These are phyloP conservation scores for Gastrophysa polygoni DNA, from an alignment of 2,888 invertebrate genomes.

Conservation along the genomic window DNA sequence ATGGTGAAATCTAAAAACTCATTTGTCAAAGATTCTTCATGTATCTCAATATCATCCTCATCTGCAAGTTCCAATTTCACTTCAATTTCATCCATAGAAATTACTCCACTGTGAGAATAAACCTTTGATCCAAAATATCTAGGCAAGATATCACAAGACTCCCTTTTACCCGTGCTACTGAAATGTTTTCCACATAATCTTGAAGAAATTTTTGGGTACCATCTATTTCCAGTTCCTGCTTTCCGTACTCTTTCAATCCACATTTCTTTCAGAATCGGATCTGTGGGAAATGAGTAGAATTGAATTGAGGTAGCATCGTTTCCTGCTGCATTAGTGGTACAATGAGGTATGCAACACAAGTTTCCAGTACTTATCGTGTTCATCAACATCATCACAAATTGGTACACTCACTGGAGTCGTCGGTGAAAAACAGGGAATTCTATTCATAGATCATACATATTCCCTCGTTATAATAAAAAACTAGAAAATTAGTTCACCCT, in stretches of 20 bases:
- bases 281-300: slow-evolving; percentile 7
- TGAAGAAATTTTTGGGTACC: background rate
- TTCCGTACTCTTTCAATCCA: slow-evolving; percentile 13
- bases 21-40: slow-evolving; percentile 1
- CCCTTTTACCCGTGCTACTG: slow-evolving; percentile 1
- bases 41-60: slow-evolving; percentile 11
- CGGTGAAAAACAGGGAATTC: too few relatives aligned
- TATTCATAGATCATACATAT: too few relatives aligned
- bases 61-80: slow-evolving; percentile 1
- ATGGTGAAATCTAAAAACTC: background rate
- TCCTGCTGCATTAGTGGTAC: background rate
- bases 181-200: slow-evolving; percentile 7
- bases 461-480: too few relatives aligned
- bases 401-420: too few relatives aligned
- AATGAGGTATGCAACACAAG: background rate
- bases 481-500: too few relatives aligned
- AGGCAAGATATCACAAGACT: background rate
- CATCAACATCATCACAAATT: background rate
- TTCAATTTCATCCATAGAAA: background rate
- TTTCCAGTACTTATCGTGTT: background rate
- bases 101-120: background rate
- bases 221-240: background rate
- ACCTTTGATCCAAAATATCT: slow-evolving; percentile 5
- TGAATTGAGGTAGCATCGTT: background rate
- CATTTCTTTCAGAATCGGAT: background rate